Conservation (phyloP, 2,888 invertebrate species). For the Polyommatus iphigenia region DNA sequence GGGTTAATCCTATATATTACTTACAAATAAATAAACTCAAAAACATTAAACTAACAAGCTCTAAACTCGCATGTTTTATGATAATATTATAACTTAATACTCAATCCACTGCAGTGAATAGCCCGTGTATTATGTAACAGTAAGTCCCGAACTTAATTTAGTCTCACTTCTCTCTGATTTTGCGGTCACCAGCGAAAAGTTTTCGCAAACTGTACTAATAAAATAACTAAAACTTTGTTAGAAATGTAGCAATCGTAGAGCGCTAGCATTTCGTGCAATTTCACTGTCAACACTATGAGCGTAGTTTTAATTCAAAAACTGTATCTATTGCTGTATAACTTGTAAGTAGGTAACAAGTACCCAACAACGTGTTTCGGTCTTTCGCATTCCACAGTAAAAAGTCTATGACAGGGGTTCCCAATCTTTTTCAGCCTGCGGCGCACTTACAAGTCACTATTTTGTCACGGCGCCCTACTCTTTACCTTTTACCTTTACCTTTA, state of each 20-base stretch:
- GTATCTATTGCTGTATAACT: neutral
- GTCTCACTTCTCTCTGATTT: constrained; percentile 47
- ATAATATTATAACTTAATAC: neutral
- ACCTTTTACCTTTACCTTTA: no score
- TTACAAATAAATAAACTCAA: no score
- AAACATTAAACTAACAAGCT: no score
- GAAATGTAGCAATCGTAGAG: constrained; percentile 42
- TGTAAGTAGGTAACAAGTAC: neutral
- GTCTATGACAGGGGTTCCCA: no score
- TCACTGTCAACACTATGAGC: constrained; percentile 39
- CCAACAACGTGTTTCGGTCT: no score
- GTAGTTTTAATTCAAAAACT: constrained; percentile 6
- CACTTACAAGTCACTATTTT: no score
- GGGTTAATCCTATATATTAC: no score
- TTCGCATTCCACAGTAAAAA: no score
- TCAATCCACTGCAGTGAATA: neutral
- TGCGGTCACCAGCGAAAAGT: constrained; percentile 52
- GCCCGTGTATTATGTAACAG: constrained; percentile 32
- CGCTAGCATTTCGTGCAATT: constrained; percentile 42
- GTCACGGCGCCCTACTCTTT: no score
- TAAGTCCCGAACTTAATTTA: constrained; percentile 57
- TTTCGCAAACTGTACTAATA: constrained; percentile 48
- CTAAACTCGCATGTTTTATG: neutral
- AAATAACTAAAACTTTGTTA: constrained; percentile 44
- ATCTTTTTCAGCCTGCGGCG: no score